These are phyloP conservation scores for Norana najaformis DNA, from an alignment of 2,888 invertebrate genomes.

Conservation along the genomic window DNA sequence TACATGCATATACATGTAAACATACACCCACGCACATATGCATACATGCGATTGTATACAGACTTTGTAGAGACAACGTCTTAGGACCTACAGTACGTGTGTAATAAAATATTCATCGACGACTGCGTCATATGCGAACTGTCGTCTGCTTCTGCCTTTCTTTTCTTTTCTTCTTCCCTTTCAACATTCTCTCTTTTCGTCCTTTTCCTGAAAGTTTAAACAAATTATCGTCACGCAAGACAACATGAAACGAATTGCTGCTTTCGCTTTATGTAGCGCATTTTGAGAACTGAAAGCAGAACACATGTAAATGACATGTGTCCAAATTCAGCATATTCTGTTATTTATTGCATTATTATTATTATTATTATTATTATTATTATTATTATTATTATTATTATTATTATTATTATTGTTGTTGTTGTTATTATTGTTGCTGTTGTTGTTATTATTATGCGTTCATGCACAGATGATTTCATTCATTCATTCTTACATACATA, in stretches of 20 bases:
- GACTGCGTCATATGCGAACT: not conserved
- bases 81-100: not conserved
- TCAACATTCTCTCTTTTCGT: not conserved
- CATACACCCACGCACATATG: not conserved
- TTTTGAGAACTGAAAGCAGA: too few species aligned
- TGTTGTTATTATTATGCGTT: too few species aligned
- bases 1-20: not conserved
- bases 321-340: not conserved
- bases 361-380: too few species aligned
- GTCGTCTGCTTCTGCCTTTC: not conserved
- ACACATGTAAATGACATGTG: too few species aligned
- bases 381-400: too few species aligned
- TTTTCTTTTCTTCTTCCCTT: not conserved
- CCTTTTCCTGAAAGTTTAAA: not conserved
- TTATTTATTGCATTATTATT: too few species aligned
- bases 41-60: not conserved
- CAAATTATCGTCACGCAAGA: not conserved
- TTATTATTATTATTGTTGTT: too few species aligned
- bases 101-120: not conserved
- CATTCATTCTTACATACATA: too few species aligned
- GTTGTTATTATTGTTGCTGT: too few species aligned
- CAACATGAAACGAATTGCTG: not conserved
- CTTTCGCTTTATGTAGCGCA: not conserved
- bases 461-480: too few species aligned
- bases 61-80: not conserved